Conservation (phyloP, 2,113 vertebrate genomes). For the Nyctibius bracteatus region DNA sequence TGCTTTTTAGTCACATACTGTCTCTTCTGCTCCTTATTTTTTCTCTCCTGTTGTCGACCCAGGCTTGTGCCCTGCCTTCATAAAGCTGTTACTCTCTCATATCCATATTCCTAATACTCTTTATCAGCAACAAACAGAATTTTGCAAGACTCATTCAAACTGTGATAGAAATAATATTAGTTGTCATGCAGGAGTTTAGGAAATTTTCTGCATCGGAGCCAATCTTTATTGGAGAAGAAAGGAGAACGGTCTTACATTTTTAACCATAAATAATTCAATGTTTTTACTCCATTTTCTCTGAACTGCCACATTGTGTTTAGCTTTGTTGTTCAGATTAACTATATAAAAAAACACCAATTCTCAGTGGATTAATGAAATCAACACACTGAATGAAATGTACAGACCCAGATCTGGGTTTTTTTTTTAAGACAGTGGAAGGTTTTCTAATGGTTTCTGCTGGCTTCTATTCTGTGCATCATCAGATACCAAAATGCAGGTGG, state of each 20-base stretch:
- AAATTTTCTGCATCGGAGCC: not conserved
- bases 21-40: not conserved
- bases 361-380: not conserved
- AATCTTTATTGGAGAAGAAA: not conserved
- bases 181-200: not conserved
- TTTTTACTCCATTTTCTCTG: not conserved
- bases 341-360: not conserved
- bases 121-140: not conserved
- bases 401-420: rapidly evolving
- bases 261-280: not conserved
- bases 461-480: not conserved
- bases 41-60: not conserved
- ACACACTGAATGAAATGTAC: not conserved
- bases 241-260: not conserved
- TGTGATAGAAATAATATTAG: not conserved
- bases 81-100: not conserved
- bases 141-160: not conserved
- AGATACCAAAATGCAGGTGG: not conserved
- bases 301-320: not conserved
- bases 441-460: not conserved
- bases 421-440: not conserved
- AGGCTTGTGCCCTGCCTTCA: not conserved
- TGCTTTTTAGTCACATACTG: not conserved
- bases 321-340: not conserved
- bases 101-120: not conserved